Conservation (phyloP, 2,797 vertebrate species). For the Falco novaeseelandiae region DNA sequence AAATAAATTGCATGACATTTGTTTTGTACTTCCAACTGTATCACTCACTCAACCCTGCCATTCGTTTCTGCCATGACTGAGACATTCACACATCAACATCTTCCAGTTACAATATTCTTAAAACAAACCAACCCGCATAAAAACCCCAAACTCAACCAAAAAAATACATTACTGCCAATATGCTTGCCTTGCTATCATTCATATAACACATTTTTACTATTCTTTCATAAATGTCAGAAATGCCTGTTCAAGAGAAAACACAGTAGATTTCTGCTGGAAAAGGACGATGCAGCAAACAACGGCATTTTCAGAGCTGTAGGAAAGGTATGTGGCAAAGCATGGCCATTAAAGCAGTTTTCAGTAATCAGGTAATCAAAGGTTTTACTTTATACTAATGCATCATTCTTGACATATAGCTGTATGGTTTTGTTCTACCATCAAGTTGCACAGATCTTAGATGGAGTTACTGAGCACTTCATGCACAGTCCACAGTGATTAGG, state of each 20-base stretch:
- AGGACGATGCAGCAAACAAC: background rate
- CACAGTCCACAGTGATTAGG: background rate
- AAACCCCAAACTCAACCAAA: background rate
- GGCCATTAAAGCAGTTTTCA: background rate
- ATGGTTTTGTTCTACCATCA: background rate
- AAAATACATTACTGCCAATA: background rate
- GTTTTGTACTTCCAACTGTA: background rate
- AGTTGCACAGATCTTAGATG: background rate
- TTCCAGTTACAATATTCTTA: background rate
- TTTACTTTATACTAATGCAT: background rate
- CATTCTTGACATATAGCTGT: background rate
- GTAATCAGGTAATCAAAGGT: background rate
- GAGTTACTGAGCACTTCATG: background rate
- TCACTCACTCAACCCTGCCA: background rate
- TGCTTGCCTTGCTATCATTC: background rate
- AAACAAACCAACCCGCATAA: background rate
- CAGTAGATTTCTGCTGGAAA: background rate
- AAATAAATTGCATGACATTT: slow-evolving; percentile 3
- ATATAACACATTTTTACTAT: background rate
- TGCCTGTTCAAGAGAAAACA: background rate
- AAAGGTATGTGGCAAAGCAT: background rate
- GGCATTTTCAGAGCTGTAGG: background rate
- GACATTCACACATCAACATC: background rate
- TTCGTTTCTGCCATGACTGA: background rate
- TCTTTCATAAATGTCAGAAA: background rate